These are phyloP conservation scores for Cossypha heuglini DNA, from an alignment of 2,797 vertebrate species.

Conservation along the genomic window DNA sequence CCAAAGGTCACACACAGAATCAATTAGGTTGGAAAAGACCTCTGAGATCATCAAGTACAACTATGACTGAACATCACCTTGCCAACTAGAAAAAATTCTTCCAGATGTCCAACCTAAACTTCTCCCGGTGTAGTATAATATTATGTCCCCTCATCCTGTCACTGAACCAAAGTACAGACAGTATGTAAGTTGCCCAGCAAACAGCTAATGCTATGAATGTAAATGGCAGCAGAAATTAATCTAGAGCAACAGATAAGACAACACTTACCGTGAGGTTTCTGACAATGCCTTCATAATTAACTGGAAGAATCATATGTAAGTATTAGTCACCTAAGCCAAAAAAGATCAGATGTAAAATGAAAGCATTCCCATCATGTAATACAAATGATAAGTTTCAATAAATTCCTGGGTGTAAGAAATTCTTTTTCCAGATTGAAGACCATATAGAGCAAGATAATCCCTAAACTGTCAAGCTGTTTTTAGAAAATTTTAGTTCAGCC, in stretches of 20 bases:
- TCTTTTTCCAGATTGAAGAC: not conserved
- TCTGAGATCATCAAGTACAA: not conserved
- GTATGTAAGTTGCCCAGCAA: not conserved
- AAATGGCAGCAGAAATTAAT: not conserved
- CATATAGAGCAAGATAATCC: not conserved
- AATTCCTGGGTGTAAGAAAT: not conserved
- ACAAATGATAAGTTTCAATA: not conserved
- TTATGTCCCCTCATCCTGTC: not conserved
- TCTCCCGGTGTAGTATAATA: not conserved
- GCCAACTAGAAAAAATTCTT: not conserved
- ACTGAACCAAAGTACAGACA: not conserved
- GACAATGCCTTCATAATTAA: constrained; percentile 87
- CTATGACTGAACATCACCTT: not conserved
- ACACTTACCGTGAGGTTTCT: constrained; percentile 92
- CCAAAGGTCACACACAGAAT: not conserved
- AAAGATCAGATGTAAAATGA: constrained; percentile 43
- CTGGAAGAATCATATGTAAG: constrained; percentile 78
- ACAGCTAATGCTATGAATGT: not conserved
- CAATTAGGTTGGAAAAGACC: not conserved
- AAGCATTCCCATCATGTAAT: not conserved
- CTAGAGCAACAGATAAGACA: not conserved
- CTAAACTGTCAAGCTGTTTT: not conserved
- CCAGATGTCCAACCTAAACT: not conserved
- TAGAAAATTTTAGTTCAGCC: not conserved
- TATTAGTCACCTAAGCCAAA: constrained; percentile 68